A percentile compares a stretch with the other conserved stretches of the same genome.
Evolutionary conservation across 1,140 invertebrate genomes (phyloP).

Genomic region (Pissodes strobi): DNA sequence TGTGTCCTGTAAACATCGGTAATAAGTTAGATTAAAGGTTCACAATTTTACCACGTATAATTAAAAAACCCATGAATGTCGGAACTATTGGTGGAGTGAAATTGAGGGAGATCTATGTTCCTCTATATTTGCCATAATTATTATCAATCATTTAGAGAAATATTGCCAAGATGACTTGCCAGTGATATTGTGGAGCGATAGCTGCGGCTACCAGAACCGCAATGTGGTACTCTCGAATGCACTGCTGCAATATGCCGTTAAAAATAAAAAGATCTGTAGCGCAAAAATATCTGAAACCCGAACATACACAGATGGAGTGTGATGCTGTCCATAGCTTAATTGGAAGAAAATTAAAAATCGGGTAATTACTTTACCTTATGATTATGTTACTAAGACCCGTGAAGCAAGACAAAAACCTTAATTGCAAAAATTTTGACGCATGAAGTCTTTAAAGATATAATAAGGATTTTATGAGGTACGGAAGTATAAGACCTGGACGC

Average conservation of each 20-base stretch:
- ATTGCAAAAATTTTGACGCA: no score
- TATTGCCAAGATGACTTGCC: background rate
- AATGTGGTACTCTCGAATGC: background rate
- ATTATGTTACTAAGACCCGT: no score
- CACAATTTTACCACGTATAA: no score
- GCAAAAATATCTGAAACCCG: background rate
- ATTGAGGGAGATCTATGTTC: background rate
- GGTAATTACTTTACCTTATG: background rate
- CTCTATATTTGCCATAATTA: conserved; percentile 5
- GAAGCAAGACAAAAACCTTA: no score
- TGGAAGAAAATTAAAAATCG: no score
- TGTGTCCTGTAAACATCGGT: no score
- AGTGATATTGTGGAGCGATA: background rate
- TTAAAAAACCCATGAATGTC: no score
- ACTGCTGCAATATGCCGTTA: background rate
- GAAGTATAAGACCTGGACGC: no score
- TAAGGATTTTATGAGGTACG: no score
- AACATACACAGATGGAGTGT: background rate
- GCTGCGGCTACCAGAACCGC: background rate
- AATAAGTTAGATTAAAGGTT: no score
- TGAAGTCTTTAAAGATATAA: no score
- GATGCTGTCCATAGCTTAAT: no score
- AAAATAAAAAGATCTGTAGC: background rate
- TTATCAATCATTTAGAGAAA: background rate
- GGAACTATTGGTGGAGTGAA: conserved; percentile 13